These are phyloP conservation scores for Acronicta alni DNA, from an alignment of 2,888 invertebrate species.

Conservation along the genomic window DNA sequence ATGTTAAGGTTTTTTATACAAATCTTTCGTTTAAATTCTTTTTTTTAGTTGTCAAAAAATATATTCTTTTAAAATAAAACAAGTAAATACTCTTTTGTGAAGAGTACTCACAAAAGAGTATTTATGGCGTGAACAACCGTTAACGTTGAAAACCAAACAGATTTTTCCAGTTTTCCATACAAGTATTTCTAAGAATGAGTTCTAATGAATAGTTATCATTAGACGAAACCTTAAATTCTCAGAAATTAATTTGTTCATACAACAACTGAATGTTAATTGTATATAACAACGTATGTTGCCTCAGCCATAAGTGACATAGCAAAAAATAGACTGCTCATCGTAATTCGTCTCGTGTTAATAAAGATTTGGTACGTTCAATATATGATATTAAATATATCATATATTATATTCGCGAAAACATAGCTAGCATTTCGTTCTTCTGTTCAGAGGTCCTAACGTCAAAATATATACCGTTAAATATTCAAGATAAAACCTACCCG, in stretches of 20 bases:
- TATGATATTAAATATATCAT: no score
- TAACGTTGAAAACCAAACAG: slow-evolving; percentile 3
- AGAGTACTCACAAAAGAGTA: no score
- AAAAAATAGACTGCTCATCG: background rate
- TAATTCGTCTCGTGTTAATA: background rate
- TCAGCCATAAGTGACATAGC: background rate
- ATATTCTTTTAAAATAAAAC: no score
- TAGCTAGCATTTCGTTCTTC: no score
- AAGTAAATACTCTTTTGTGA: no score
- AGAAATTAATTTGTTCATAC: slow-evolving; percentile 28
- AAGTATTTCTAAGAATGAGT: slow-evolving; percentile 20
- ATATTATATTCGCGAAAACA: no score
- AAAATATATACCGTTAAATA: no score
- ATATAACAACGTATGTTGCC: slow-evolving; percentile 2
- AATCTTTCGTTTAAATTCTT: no score
- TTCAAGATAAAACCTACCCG: no score
- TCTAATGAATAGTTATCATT: slow-evolving; percentile 29
- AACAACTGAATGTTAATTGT: slow-evolving; percentile 36
- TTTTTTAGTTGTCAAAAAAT: no score
- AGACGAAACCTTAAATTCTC: slow-evolving; percentile 22
- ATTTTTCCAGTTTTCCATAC: slow-evolving; percentile 9
- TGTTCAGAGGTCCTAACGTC: background rate
- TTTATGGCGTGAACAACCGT: slow-evolving; percentile 9
- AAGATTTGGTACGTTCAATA: no score
- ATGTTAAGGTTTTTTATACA: no score